A percentile compares a stretch with the other conserved stretches of the same genome.
These are phyloP conservation scores for Drosophila birchii DNA, from an alignment of 2,888 invertebrate species.

Conservation along the genomic window DNA sequence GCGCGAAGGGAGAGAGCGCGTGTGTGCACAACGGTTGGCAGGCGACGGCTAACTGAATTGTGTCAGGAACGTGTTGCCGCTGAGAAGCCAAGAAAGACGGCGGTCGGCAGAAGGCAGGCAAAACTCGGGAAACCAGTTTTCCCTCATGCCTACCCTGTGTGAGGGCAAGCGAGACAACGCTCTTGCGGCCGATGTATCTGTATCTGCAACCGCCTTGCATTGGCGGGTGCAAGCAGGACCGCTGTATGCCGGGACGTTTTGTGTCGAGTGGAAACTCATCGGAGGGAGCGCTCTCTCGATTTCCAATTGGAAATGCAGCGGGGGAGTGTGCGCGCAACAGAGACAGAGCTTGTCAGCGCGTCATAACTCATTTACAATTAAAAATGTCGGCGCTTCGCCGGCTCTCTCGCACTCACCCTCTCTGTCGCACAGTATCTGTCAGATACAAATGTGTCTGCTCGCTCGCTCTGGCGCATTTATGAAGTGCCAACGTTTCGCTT, in stretches of 20 bases:
- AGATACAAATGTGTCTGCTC: slow-evolving; percentile 1
- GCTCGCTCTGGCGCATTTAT: slow-evolving; percentile 73
- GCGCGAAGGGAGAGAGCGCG: slow-evolving; percentile 63
- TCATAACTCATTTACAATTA: slow-evolving; percentile 83
- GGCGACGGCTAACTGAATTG: slow-evolving; percentile 85
- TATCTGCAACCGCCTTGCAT: not conserved
- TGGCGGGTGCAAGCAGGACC: slow-evolving; percentile 44
- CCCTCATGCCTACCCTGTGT: slow-evolving; percentile 18
- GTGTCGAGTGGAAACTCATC: slow-evolving; percentile 55
- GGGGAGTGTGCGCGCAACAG: slow-evolving; percentile 50
- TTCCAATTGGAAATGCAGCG: slow-evolving; percentile 68
- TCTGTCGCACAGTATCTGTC: slow-evolving; percentile 2
- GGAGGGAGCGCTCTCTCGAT: slow-evolving; percentile 38
- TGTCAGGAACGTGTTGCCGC: slow-evolving; percentile 76
- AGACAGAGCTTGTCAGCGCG: slow-evolving; percentile 50
- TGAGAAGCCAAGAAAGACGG: slow-evolving; percentile 58
- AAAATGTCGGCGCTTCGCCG: slow-evolving; percentile 83
- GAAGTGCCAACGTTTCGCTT: slow-evolving; percentile 83
- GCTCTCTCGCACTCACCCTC: slow-evolving; percentile 34
- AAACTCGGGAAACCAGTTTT: slow-evolving; percentile 75
- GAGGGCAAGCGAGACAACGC: slow-evolving; percentile 46
- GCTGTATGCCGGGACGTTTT: slow-evolving; percentile 20
- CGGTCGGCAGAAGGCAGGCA: slow-evolving; percentile 14
- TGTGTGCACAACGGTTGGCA: slow-evolving; percentile 85
- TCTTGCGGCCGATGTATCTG: not conserved